A percentile compares a stretch with the other conserved stretches of the same genome.
These are phyloP conservation scores for Andricus grossulariae DNA, from an alignment of 1,140 invertebrate genomes.

Conservation along the genomic window DNA sequence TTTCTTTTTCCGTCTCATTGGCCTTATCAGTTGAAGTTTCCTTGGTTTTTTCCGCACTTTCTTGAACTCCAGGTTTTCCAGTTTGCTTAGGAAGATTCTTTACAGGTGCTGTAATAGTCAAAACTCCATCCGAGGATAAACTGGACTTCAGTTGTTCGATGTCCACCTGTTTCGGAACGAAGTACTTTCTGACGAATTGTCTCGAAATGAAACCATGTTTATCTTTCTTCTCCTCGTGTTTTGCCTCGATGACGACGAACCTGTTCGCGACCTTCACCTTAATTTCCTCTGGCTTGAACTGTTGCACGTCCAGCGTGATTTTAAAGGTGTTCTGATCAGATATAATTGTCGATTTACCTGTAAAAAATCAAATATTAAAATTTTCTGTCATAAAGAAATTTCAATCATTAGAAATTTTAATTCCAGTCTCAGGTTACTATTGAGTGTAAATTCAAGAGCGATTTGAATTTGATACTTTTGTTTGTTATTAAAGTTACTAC, in stretches of 20 bases:
- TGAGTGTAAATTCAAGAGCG: no score
- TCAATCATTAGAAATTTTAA: not conserved
- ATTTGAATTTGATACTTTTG: no score
- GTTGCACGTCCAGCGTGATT: constrained; percentile 45
- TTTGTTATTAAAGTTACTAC: no score
- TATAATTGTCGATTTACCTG: constrained; percentile 38
- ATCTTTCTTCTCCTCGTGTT: constrained; percentile 85
- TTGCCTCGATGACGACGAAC: constrained; percentile 81
- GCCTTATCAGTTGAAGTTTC: not conserved
- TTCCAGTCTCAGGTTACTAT: no score
- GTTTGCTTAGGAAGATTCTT: constrained; percentile 65
- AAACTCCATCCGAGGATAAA: constrained; percentile 83
- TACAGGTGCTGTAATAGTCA: constrained; percentile 80
- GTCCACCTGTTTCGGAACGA: constrained; percentile 80
- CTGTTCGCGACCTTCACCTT: constrained; percentile 44
- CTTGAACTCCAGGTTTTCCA: constrained; percentile 51
- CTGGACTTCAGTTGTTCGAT: constrained; percentile 79
- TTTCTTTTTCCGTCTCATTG: not conserved
- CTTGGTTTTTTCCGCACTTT: constrained; percentile 14
- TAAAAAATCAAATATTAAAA: not conserved
- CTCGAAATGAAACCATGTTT: constrained; percentile 83
- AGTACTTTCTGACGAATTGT: constrained; percentile 82
- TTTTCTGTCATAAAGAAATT: not conserved
- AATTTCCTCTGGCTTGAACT: constrained; percentile 50
- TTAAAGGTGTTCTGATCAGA: constrained; percentile 44